Percentiles rank a stretch among this genome's conserved stretches.
These are phyloP conservation scores for Typhlichthys eigenmanni DNA, from an alignment of 2,797 vertebrate species.

Conservation along the genomic window DNA sequence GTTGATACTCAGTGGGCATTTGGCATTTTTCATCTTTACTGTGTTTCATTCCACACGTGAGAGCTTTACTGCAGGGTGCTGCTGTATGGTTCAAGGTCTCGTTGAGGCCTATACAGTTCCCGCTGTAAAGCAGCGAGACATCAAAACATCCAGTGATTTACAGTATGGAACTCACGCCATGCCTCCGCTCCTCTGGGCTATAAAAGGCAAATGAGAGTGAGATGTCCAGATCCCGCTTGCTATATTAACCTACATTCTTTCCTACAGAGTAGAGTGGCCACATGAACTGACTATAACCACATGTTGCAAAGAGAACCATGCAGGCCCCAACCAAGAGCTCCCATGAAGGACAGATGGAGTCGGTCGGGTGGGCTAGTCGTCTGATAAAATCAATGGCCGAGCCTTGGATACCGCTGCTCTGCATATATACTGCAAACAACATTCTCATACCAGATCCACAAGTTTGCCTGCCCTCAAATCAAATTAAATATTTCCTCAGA, in stretches of 20 bases:
- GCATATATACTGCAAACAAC: conserved; percentile 33
- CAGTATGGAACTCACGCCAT: conserved; percentile 64
- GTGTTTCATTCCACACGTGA: conserved; percentile 59
- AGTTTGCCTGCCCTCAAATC: conserved; percentile 39
- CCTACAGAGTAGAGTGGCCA: conserved; percentile 56
- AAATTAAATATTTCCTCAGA: conserved; percentile 57
- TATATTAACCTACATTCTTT: conserved; percentile 76
- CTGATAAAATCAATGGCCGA: conserved; percentile 63
- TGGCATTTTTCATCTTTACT: conserved; percentile 61
- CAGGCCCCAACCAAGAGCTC: conserved; percentile 47
- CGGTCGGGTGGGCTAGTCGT: conserved; percentile 22
- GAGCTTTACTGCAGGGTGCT: conserved; percentile 65
- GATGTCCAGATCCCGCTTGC: conserved; percentile 66
- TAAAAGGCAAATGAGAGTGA: conserved; percentile 67
- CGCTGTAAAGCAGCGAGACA: conserved; percentile 56
- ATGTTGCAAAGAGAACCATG: conserved; percentile 56
- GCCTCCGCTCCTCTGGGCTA: conserved; percentile 61
- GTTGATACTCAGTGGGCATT: conserved; percentile 55
- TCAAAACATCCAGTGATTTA: conserved; percentile 71
- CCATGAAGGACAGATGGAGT: conserved; percentile 60
- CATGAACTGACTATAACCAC: conserved; percentile 60
- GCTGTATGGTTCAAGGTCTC: conserved; percentile 54
- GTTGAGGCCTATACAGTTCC: conserved; percentile 40
- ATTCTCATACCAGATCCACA: neutral
- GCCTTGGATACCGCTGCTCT: conserved; percentile 30